Evolutionary conservation across 2,113 vertebrate genomes (phyloP).

Genomic region (Condylura cristata): DNA sequence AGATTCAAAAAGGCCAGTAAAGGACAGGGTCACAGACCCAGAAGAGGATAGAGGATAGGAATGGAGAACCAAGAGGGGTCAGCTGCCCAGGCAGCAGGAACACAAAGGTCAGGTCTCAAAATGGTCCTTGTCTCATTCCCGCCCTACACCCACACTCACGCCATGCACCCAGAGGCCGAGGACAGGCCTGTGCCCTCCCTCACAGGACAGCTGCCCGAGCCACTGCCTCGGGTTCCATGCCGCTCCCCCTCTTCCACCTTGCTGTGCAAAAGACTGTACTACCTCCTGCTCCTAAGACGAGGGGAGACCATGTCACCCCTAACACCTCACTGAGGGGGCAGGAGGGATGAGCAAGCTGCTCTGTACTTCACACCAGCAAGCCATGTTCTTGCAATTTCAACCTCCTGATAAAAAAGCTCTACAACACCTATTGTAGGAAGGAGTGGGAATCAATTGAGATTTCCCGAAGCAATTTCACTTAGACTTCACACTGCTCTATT

Average conservation of each 20-base stretch:
- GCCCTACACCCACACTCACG: background rate
- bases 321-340: background rate
- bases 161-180: too few relatives aligned
- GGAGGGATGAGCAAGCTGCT: background rate
- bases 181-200: background rate
- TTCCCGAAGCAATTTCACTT: constrained; percentile 16
- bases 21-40: too few relatives aligned
- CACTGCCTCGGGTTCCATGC: background rate
- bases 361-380: background rate
- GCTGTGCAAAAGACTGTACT: too few relatives aligned
- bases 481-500: constrained; percentile 28
- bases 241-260: background rate
- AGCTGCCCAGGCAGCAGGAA: background rate
- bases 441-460: constrained; percentile 47
- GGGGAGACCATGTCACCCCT: background rate
- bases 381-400: background rate
- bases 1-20: background rate
- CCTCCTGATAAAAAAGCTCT: constrained; percentile 43
- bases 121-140: background rate
- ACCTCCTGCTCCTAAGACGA: too few relatives aligned
- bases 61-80: background rate
- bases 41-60: background rate
- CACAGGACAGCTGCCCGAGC: background rate
- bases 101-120: too few relatives aligned
- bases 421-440: constrained; percentile 12